A percentile compares a stretch with the other conserved stretches of the same genome.
Evolutionary conservation across 2,888 invertebrate species (phyloP).

Genomic region (Urechis unicinctus): DNA sequence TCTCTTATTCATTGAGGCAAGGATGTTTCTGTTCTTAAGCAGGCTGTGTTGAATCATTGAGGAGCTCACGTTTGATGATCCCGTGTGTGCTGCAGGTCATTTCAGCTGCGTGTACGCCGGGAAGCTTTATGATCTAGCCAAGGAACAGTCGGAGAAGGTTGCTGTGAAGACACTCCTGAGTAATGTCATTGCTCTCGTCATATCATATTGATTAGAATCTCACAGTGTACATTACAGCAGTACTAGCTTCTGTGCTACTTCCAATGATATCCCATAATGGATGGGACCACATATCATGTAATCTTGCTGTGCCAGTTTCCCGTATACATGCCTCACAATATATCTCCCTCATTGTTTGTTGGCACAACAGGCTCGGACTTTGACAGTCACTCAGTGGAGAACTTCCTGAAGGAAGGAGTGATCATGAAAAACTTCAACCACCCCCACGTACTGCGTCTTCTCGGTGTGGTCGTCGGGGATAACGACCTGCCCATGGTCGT

Average conservation of each 20-base stretch:
- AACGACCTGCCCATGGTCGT: conserved; percentile 53
- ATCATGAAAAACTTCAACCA: conserved; percentile 56
- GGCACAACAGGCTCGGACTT: conserved; percentile 27
- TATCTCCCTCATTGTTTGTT: neutral
- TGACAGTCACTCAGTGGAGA: conserved; percentile 29
- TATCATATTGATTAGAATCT: too few species aligned
- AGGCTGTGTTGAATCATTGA: neutral
- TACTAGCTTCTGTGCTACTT: too few species aligned
- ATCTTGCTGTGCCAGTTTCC: neutral
- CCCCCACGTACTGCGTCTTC: conserved; percentile 52
- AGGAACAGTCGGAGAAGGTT: conserved; percentile 35
- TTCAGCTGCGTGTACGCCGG: conserved; percentile 48
- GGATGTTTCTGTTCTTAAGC: neutral
- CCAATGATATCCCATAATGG: neutral
- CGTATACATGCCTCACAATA: neutral
- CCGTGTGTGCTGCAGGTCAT: conserved; percentile 31
- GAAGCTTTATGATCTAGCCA: conserved; percentile 30
- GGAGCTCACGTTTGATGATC: neutral
- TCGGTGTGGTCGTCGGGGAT: conserved; percentile 52
- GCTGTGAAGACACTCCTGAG: conserved; percentile 48
- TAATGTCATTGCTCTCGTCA: too few species aligned
- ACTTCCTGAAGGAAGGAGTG: conserved; percentile 54
- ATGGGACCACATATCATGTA: neutral
- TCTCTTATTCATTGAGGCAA: too few species aligned
- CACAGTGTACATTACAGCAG: too few species aligned